Evolutionary conservation across 1,140 invertebrate genomes (phyloP), one percentile per base, ranked within the genome.

Genomic region (Brachionus sp.): DNA sequence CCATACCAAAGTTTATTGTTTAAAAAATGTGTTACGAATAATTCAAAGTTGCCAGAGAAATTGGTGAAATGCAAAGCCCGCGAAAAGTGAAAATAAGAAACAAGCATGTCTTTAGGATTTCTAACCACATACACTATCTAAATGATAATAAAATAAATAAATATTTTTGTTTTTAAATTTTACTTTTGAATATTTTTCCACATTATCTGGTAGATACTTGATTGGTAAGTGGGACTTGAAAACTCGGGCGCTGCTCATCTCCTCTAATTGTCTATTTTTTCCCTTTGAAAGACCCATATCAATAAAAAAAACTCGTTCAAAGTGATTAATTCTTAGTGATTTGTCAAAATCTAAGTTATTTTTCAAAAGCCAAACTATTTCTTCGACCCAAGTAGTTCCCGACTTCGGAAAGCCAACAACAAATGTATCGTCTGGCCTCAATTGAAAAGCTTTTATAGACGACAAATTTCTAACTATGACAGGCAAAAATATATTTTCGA

Each of bases 151-250:
- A 12, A 75, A 46, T 42, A 19, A 16, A 44, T 73, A 5, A 16
- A 39, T 39, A n/a, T 16, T 16, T 19, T 70, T 42, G 16, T 39
- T 73, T 73, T 16, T 0, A 23, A 39, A 42, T 3, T 46, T 75
- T 75, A 46, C 70, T 75, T 46, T 75, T 10, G 39, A 25, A 19
- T 12, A 0, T 75, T 75, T 35, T 35, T 75, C 33, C 9, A 75
- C 12, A 46, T 46, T 46, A 39, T 23, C 10, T 29, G 70, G 70
- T 16, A 75, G 23, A 75, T 46, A 33, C 13, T 75, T 44, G 10
- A 75, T 46, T 25, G 70, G 70, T 46, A 75, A 46, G 44, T 75
- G 70, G 46, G 70, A 75, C 25, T 75, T 75, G 39, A 75, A 75
- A 46, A 75, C 70, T 50, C 70, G 7, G 10, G 9, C 25, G 5